These are phyloP conservation scores for Ophiothrix spiculata DNA, from an alignment of 35 echinoderm and acorn worm genomes.

Conservation along the genomic window DNA sequence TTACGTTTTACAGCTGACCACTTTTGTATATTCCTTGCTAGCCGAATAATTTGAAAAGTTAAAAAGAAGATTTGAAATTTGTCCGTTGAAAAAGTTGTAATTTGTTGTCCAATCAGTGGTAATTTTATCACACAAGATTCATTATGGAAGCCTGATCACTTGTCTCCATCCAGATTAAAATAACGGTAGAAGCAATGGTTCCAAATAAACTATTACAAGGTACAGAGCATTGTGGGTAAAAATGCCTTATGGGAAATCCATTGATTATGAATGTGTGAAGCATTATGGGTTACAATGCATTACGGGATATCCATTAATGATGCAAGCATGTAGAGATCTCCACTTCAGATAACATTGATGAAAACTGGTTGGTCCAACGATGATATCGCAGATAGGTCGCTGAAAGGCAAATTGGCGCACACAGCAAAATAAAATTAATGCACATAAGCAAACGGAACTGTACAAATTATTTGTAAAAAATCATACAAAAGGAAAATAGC, in stretches of 20 bases:
- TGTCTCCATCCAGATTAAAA: not conserved
- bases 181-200: not conserved
- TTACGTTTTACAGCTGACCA: too few species aligned
- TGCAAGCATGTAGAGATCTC: not conserved
- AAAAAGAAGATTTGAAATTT: not conserved
- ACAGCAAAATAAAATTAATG: conserved; percentile 7
- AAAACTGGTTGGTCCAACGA: too few species aligned
- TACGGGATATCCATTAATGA: not conserved
- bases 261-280: not conserved
- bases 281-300: not conserved
- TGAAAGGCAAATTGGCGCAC: conserved; percentile 8
- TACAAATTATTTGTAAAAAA: too few species aligned
- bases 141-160: not conserved
- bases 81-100: not conserved
- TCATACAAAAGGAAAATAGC: too few species aligned
- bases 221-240: too few species aligned
- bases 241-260: not conserved
- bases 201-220: not conserved
- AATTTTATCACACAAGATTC: not conserved
- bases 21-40: too few species aligned
- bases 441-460: not conserved
- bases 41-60: too few species aligned
- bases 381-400: too few species aligned
- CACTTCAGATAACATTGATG: not conserved
- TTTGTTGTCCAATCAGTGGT: not conserved